Base-by-base conservation (phyloP, 2,888 invertebrate genomes). In the Boloria euphrosyne region DNA sequence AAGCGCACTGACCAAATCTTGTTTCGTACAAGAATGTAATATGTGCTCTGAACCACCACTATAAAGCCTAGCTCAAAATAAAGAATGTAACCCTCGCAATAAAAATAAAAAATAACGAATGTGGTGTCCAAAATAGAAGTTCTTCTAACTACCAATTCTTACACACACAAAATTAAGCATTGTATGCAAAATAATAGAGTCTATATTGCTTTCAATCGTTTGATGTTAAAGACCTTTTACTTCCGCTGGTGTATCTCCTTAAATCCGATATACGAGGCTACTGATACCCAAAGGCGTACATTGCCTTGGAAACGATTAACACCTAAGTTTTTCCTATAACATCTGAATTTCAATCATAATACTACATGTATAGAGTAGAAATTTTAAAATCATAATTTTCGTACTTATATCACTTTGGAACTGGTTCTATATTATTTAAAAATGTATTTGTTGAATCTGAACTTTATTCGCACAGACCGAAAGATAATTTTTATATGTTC, bases 201-300 rank as follows among this genome's bases (percentile, higher is more conserved):
- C 49, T 52, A 70, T 70, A 76, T 77, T 74, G 16, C 65, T 3
- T 27, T 51, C 61, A 43, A 51, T 0, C 13, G 18, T 22, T 16
- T 16, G 13, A 17, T 10, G 16, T 52, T 27, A 54, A 51, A 6
- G 17, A 46, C 50, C 13, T 54, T 66, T 54, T 46, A 55, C 16
- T 57, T 27, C 14, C 7, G 57, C 2, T 1, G 18, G 10, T 54
- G 68, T 70, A 70, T 71, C 71, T 71, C 62, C 70, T 70, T 68
- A 68, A 71, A 68, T 71, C 67, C 70, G 66, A 70, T 71, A 71
- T 70, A 71, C 70, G 71, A 68, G 63, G 66, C 68, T 68, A 68
- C 68, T 70, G 66, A 70, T 70, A 70, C 64, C 64, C 68, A 47
- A 68, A 70, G 70, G 70, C 70, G 68, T 68, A 65, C 62, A 70